phyloP scores from a whole-genome alignment of 1,140 invertebrate genomes.

The Prorops nasuta region DNA sequence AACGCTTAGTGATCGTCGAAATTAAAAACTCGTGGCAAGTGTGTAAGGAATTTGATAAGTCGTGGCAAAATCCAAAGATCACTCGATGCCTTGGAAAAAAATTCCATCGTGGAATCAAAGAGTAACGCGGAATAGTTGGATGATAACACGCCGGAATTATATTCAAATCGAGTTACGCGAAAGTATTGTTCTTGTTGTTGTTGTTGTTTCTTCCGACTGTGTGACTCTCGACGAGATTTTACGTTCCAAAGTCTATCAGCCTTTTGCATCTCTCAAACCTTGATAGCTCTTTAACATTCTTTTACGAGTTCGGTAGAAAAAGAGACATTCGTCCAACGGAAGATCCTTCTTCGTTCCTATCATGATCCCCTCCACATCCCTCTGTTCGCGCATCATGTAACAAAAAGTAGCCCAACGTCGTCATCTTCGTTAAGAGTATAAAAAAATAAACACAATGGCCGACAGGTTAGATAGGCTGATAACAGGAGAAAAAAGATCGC shows the following conservation, averaged over 20 bases:
- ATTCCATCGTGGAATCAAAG: conserved; percentile 21
- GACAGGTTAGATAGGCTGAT: conserved; percentile 41
- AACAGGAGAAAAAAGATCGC: conserved; percentile 51
- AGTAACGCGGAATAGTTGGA: conserved; percentile 19
- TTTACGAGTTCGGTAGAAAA: no score
- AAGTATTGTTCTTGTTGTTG: conserved; percentile 27
- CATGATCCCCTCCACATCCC: conserved; percentile 1
- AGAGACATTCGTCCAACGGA: no score
- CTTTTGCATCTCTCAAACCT: no score
- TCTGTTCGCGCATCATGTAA: conserved; percentile 30
- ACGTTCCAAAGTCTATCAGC: no score
- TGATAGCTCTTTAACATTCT: no score
- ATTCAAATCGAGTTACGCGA: conserved; percentile 21
- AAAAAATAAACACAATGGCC: conserved; percentile 43
- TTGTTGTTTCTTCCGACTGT: conserved; percentile 6
- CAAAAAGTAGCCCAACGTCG: conserved; percentile 35
- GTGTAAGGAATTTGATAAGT: no score
- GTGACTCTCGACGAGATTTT: conserved; percentile 20
- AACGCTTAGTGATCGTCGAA: no score
- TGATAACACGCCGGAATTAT: conserved; percentile 24
- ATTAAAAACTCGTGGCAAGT: no score
- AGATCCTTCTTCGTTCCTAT: conserved; percentile 6
- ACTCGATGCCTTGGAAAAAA: no score
- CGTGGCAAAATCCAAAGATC: no score
- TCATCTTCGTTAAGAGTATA: conserved; percentile 48